Percentiles rank a stretch among this genome's conserved stretches.
These are phyloP conservation scores for Puffinus mauretanicus DNA, from an alignment of 2,113 vertebrate genomes.

Conservation along the genomic window DNA sequence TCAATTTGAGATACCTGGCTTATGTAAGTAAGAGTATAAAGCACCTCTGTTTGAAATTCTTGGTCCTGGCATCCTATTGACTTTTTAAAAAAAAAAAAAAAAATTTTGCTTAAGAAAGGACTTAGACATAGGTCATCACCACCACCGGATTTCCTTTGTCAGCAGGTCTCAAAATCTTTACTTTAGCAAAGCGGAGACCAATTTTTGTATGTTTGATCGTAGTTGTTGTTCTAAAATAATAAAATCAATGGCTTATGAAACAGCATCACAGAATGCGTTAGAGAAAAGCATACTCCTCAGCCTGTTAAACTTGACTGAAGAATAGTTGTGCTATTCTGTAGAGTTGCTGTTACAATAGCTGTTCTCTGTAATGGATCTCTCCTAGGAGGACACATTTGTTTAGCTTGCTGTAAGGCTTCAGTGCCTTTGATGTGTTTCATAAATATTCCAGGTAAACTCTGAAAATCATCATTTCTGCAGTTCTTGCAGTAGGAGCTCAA, in stretches of 20 bases:
- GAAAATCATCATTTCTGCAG: background rate
- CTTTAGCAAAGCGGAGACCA: background rate
- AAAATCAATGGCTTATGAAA: slow-evolving; percentile 31
- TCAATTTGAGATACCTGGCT: background rate
- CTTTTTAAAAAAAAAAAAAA: background rate
- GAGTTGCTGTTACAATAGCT: background rate
- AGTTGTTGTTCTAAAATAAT: slow-evolving; percentile 11
- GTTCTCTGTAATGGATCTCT: background rate
- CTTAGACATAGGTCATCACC: background rate
- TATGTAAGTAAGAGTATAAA: background rate
- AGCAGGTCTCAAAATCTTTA: background rate
- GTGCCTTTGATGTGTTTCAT: background rate
- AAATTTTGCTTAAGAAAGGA: background rate
- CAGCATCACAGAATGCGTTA: background rate
- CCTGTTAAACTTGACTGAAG: background rate
- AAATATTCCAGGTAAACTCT: background rate
- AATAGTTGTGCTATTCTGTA: background rate
- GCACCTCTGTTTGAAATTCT: background rate
- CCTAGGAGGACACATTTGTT: background rate
- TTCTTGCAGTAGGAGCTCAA: background rate
- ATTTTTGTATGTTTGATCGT: background rate
- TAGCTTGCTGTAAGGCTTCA: background rate
- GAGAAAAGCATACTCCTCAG: background rate
- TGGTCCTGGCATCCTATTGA: background rate
- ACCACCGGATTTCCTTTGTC: background rate